phyloP scores from a whole-genome alignment of 2,888 invertebrate species.

The Escarpia spicata region DNA sequence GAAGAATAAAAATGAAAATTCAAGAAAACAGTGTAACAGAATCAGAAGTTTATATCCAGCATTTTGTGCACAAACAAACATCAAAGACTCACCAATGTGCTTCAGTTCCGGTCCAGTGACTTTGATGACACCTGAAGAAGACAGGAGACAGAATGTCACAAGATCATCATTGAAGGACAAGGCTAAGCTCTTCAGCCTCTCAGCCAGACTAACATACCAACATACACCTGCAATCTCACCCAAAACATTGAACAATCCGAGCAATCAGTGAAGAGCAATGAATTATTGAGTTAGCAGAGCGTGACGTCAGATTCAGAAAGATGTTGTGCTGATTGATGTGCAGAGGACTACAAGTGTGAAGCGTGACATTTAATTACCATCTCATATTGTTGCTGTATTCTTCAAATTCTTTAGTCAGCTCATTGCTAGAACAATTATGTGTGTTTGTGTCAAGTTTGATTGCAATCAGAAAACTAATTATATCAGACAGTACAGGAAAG shows the following conservation, averaged over 20 bases:
- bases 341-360: not conserved
- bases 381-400: not conserved
- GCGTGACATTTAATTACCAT: not conserved
- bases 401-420: not conserved
- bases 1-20: not conserved
- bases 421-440: not conserved
- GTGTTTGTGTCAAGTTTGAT: not conserved
- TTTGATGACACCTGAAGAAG: not conserved
- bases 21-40: not conserved
- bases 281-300: not conserved
- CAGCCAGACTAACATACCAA: not conserved
- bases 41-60: not conserved
- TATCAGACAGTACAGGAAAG: not conserved
- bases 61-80: not conserved
- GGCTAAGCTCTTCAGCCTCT: not conserved
- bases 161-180: not conserved
- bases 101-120: not conserved
- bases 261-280: conserved; percentile 16
- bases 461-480: not conserved
- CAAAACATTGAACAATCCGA: not conserved
- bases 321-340: conserved; percentile 14
- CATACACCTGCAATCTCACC: not conserved
- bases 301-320: conserved; percentile 13
- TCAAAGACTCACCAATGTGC: not conserved
- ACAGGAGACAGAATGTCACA: not conserved